Evolutionary conservation across 2,113 vertebrate genomes (phyloP).

Genomic region (Triplophysa siluroides): DNA sequence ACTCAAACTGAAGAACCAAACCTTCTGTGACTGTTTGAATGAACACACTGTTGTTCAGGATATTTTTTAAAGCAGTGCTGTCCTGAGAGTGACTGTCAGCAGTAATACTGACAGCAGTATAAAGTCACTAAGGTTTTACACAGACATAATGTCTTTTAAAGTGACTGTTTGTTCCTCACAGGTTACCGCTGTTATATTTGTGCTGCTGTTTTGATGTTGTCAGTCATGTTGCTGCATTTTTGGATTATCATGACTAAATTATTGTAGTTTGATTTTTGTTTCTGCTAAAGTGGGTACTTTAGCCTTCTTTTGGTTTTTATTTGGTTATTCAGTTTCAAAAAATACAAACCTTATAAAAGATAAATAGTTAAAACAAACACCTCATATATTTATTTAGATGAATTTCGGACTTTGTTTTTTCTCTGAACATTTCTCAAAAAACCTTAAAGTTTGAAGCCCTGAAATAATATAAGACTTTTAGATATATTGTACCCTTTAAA

Average conservation of each 20-base stretch:
- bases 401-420: too few relatives aligned
- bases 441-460: too few relatives aligned
- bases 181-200: not conserved
- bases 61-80: not conserved
- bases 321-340: too few relatives aligned
- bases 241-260: not conserved
- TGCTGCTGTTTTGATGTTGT: not conserved
- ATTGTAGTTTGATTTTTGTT: too few relatives aligned
- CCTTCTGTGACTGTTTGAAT: not conserved
- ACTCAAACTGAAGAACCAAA: constrained; percentile 14
- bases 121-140: constrained; percentile 16
- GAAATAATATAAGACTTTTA: too few relatives aligned
- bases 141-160: not conserved
- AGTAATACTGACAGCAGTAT: constrained; percentile 5
- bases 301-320: too few relatives aligned
- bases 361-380: too few relatives aligned
- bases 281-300: too few relatives aligned
- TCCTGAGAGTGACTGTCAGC: not conserved
- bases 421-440: too few relatives aligned
- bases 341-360: too few relatives aligned
- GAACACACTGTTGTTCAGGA: not conserved
- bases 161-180: constrained; percentile 14
- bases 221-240: not conserved
- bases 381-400: too few relatives aligned
- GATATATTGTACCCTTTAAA: too few relatives aligned